Conservation (phyloP, 2,113 vertebrate species). For the Pangasianodon gigas region DNA sequence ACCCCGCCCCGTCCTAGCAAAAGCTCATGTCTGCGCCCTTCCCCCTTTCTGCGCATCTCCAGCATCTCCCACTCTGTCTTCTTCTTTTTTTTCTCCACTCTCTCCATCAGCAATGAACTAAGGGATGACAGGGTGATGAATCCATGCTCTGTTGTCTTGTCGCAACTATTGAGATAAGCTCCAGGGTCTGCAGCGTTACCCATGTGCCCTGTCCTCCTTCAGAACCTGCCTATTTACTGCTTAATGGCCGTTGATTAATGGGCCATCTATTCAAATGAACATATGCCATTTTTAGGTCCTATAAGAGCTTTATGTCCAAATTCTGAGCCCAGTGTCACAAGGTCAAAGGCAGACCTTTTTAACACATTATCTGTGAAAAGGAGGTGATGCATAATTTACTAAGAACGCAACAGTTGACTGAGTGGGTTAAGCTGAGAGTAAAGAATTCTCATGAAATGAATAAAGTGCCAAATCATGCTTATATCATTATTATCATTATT, state of each 20-base stretch:
- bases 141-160: constrained; percentile 69
- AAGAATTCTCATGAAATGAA: constrained; percentile 42
- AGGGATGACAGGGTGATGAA: constrained; percentile 74
- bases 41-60: constrained; percentile 43
- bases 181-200: constrained; percentile 23
- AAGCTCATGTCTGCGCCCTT: constrained; percentile 44
- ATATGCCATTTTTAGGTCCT: constrained; percentile 74
- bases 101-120: constrained; percentile 41
- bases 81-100: constrained; percentile 51
- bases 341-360: constrained; percentile 72
- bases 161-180: constrained; percentile 58
- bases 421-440: constrained; percentile 56
- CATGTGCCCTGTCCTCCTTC: constrained; percentile 60
- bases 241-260: constrained; percentile 86
- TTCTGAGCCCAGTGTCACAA: constrained; percentile 73
- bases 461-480: constrained; percentile 44
- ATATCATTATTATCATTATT: constrained; percentile 7
- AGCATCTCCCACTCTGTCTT: constrained; percentile 43
- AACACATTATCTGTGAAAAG: constrained; percentile 61
- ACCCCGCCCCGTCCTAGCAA: constrained; percentile 64
- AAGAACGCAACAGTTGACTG: constrained; percentile 51
- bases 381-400: constrained; percentile 60
- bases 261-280: constrained; percentile 70
- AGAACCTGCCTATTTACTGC: constrained; percentile 78
- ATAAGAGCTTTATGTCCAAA: constrained; percentile 68